Evolutionary conservation across 2,113 vertebrate genomes (phyloP).

Genomic region (Aix galericulata): DNA sequence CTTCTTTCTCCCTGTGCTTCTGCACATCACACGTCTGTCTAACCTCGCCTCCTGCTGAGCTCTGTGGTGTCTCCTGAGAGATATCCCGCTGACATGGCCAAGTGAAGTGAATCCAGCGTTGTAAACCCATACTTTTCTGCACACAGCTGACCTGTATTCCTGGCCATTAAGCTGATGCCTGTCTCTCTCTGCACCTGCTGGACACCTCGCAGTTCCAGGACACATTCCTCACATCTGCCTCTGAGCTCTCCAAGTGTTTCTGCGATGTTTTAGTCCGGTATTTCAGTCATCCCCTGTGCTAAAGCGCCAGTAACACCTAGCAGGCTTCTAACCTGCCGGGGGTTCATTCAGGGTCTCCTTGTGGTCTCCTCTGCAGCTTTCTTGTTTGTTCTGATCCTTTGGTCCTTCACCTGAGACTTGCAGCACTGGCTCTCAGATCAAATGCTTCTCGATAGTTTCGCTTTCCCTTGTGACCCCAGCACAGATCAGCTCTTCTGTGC

Average conservation of each 20-base stretch:
- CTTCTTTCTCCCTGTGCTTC: background rate
- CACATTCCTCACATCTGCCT: background rate
- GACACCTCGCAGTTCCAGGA: background rate
- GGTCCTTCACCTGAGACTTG: background rate
- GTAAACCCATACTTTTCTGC: background rate
- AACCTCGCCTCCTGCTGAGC: background rate
- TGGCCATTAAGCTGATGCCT: background rate
- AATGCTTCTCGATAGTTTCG: constrained; percentile 9
- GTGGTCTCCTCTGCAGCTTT: background rate
- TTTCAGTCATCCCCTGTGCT: background rate
- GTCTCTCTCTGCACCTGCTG: background rate
- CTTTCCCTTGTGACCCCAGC: constrained; percentile 35
- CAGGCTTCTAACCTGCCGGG: background rate
- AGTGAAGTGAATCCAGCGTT: background rate
- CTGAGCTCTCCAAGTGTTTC: background rate
- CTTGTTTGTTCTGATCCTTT: constrained; percentile 14
- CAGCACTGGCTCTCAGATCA: background rate
- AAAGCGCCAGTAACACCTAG: background rate
- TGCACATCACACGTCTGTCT: background rate
- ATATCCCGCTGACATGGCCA: background rate
- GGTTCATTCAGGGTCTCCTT: background rate
- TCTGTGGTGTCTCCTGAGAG: background rate
- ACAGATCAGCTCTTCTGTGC: background rate
- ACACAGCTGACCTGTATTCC: background rate
- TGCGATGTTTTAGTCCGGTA: background rate